Evolutionary conservation across 2,888 invertebrate genomes (phyloP), one percentile per base, ranked within the genome.

Genomic region (Apamea anceps): DNA sequence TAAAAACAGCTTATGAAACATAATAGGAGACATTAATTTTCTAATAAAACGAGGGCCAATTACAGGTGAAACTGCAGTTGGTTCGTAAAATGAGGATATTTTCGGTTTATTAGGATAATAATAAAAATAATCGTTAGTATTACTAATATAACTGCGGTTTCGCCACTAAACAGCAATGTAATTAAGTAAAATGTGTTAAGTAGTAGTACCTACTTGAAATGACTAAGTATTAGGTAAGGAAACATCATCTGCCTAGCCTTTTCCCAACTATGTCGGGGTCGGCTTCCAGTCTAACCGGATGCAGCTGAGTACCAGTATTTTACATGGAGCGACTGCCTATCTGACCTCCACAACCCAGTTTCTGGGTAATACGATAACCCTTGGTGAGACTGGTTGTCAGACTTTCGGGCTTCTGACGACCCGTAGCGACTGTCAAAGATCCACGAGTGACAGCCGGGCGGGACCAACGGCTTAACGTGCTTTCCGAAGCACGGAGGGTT

Each of bases 1-100:
- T 82, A 66, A 70, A 66, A 79, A 70, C 83, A 48, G 66, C 28
- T 48, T 77, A 48, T 67, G 81, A 62, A 82, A 84, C 37, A 71
- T 84, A 73, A 82, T 48, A 79, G 32, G 28, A 25, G 63, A 13
- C 62, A 72, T 80, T 65, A 60, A 82, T 73, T 84, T 67, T 68
- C 45, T 62, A 78, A 65, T 82, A 72, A 71, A 85, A 85, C 42
- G 66, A 42, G 62, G 18, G 25, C 0, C 54, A 74, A 62, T 84
- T 79, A 84, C 37, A 71, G 12, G 1, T 71, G 6, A 79, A 74
- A 82, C 70, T 54, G 70, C 84, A 3, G 5, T 74, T 10, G n/a
- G 70, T 45, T 48, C 51, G 25, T 78, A 75, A 85, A 77, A 68
- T 79, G 65, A 66, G 60, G 37, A 66, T 71, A 54, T 54, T 82